These are phyloP conservation scores for Carassius auratus DNA, from an alignment of 2,113 vertebrate genomes.

Conservation along the genomic window DNA sequence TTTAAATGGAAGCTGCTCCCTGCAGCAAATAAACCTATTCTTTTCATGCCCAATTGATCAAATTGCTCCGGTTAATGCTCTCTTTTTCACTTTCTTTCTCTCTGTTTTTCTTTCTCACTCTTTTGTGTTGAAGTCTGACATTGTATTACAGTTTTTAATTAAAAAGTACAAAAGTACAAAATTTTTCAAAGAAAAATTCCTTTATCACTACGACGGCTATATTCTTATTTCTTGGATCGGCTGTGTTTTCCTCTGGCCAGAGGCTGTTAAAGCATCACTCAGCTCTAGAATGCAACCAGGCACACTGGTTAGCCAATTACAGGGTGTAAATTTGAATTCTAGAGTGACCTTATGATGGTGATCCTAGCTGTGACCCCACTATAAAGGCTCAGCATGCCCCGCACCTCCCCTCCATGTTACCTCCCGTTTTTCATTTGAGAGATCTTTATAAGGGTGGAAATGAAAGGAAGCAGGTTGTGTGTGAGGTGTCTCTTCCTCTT, in stretches of 20 bases:
- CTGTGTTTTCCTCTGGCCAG: slow-evolving; percentile 35
- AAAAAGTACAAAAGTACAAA: slow-evolving; percentile 27
- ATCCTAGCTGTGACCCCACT: slow-evolving; percentile 76
- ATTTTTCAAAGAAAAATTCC: slow-evolving; percentile 55
- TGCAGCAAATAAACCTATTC: slow-evolving; percentile 68
- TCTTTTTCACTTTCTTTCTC: slow-evolving; percentile 60
- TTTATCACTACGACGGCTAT: slow-evolving; percentile 3
- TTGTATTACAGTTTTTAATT: slow-evolving; percentile 73
- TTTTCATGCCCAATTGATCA: slow-evolving; percentile 82
- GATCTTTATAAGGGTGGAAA: slow-evolving; percentile 80
- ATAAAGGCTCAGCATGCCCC: slow-evolving; percentile 68
- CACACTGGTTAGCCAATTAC: slow-evolving; percentile 76
- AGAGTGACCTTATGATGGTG: slow-evolving; percentile 77
- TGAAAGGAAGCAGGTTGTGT: slow-evolving; percentile 76
- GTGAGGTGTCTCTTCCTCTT: slow-evolving; percentile 72
- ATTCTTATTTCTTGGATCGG: slow-evolving; percentile 48
- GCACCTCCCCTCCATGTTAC: slow-evolving; percentile 68
- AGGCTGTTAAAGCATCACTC: slow-evolving; percentile 19
- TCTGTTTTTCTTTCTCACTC: slow-evolving; percentile 54
- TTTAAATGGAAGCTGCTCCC: slow-evolving; percentile 66
- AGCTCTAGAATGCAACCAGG: slow-evolving; percentile 68
- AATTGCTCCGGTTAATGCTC: slow-evolving; percentile 72
- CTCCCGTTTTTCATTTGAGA: slow-evolving; percentile 74
- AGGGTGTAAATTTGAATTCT: slow-evolving; percentile 76
- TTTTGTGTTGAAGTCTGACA: slow-evolving; percentile 67